Base-by-base conservation (phyloP, 2,113 vertebrate genomes). In the Porphyrio hochstetteri region DNA sequence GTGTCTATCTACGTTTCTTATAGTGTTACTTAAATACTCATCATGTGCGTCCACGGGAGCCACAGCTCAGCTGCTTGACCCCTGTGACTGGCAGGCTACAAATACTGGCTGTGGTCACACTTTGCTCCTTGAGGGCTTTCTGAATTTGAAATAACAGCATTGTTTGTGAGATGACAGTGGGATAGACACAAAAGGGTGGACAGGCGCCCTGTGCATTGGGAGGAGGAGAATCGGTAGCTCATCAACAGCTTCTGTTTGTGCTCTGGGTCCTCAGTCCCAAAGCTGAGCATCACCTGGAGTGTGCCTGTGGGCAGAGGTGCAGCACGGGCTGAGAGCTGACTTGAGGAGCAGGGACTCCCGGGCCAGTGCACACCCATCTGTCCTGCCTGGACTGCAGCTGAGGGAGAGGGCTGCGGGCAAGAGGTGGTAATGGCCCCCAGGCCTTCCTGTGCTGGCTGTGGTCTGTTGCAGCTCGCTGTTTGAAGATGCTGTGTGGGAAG, bases 291-390 rank as follows among this genome's bases (percentile, higher is more conserved):
- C 0, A 0, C 33, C 42, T 46, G 71, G 25, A 1, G 0, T 9
- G 38, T 63, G 48, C 65, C 64, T 10, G 5, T 6, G 4, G 33
- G 59, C 25, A 60, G 63, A 27, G 83, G 19, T 0, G 2, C 5
- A 3, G 59, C 2, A 0, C 35, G 16, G 60, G 35, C 19, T 56
- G 53, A 35, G 67, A 40, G 31, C 57, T n/a, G 74, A 13, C 53
- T 4, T 1, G 1, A 4, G 23, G 35, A 6, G 31, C 29, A 1
- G 31, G 29, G 27, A 3, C 40, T 64, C 38, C n/a, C 2, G 1
- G 50, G 25, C 8, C 42, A 24, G 20, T 1, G 0, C 1, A 1
- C 17, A 3, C 13, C 28, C 0, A 1, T 28, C 52, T 36, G 16
- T 57, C 10, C 50, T 67, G 36, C 77, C 46, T 67, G 0, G 1